A percentile compares a stretch with the other conserved stretches of the same genome.
Conservation (phyloP, 2,797 vertebrate genomes). For the Enteromius mattozi region DNA sequence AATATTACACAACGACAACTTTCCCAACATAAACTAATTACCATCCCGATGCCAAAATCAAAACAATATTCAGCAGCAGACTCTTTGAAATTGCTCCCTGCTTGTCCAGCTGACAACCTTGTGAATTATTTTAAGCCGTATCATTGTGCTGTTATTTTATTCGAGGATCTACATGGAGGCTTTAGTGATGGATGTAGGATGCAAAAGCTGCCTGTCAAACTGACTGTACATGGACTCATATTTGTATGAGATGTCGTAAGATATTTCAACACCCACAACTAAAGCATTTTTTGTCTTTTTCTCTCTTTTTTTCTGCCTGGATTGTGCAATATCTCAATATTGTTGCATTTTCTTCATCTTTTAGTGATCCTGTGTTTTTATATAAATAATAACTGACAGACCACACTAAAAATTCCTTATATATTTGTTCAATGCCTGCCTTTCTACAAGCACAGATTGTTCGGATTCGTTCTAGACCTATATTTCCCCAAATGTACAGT, state of each 20-base stretch:
- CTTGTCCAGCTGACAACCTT: background rate
- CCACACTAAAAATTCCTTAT: background rate
- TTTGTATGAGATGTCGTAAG: conserved; percentile 17
- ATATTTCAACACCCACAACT: conserved; percentile 5
- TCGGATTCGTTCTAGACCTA: background rate
- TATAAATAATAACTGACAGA: background rate
- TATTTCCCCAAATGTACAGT: background rate
- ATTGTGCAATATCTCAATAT: conserved; percentile 10
- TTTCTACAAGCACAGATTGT: background rate
- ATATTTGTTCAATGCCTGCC: background rate
- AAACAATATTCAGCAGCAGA: background rate
- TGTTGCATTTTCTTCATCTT: background rate
- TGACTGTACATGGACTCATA: conserved; percentile 17
- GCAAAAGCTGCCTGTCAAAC: conserved; percentile 20
- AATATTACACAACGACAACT: background rate
- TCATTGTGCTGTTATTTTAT: conserved; percentile 2
- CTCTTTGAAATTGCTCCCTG: background rate
- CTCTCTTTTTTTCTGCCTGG: background rate
- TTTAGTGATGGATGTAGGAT: background rate
- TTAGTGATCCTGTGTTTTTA: background rate
- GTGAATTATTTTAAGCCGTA: conserved; percentile 6
- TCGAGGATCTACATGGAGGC: background rate
- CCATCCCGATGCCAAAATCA: background rate
- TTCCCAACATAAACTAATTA: conserved; percentile 21
- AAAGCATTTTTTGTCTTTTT: background rate